Conservation (phyloP, 2,888 invertebrate species). For the Oscheius sp. region DNA sequence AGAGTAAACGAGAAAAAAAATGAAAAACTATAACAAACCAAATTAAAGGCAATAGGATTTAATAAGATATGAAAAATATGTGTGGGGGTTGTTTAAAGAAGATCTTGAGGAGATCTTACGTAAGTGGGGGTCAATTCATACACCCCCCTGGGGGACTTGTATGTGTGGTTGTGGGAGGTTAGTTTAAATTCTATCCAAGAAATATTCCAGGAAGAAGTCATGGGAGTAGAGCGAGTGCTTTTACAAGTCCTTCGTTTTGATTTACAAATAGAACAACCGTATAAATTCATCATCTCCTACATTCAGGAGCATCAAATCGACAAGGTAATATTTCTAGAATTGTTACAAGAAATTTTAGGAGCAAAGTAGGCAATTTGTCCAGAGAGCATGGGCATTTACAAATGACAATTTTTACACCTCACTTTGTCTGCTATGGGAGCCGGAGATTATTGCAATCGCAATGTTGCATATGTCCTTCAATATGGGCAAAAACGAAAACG, state of each 20-base stretch:
- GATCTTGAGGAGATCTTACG: too few species aligned
- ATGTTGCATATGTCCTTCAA: constrained; percentile 95
- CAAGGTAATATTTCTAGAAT: too few species aligned
- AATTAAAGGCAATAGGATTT: too few species aligned
- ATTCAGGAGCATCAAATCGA: constrained; percentile 79
- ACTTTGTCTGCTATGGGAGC: constrained; percentile 96
- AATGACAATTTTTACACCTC: constrained; percentile 98
- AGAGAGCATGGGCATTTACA: constrained; percentile 99
- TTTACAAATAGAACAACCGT: constrained; percentile 95
- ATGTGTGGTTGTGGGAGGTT: too few species aligned
- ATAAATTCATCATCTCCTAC: constrained; percentile 89
- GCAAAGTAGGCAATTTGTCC: too few species aligned
- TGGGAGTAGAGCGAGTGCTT: constrained; percentile 93
- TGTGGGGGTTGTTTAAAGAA: too few species aligned
- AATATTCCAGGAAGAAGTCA: constrained; percentile 78
- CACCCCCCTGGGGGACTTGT: too few species aligned
- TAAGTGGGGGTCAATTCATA: too few species aligned
- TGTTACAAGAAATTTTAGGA: constrained; percentile 11
- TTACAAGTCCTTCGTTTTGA: constrained; percentile 98
- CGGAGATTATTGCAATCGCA: constrained; percentile 92
- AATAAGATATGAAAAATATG: too few species aligned
- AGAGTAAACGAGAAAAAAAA: too few species aligned
- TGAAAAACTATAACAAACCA: too few species aligned
- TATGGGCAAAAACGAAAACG: constrained; percentile 77
- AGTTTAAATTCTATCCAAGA: too few species aligned